Percentiles rank a stretch among this genome's conserved stretches.
Conservation (phyloP, 2,113 vertebrate genomes). For the Felis catus region F.catus_Fca126_mat1.0 CM031420.1:126425501-126426000, state of each 20-base stretch:
- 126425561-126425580: not conserved
- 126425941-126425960: conserved; percentile 38
- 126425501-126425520: not conserved
- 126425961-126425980: not conserved
- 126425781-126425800: not conserved
- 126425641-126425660: not conserved
- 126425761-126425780: not conserved
- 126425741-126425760: not conserved
- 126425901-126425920: not conserved
- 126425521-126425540: not conserved
- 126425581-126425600: not conserved
- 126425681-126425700: not conserved
- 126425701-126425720: not conserved
- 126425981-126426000: not conserved
- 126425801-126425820: conserved; percentile 40
- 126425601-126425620: conserved; percentile 6
- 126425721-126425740: conserved; percentile 23
- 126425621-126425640: not conserved
- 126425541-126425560: not conserved
- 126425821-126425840: not conserved
- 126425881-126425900: conserved; percentile 5
- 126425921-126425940: not conserved
- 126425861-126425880: not conserved
- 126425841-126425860: not conserved
- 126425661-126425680: not conserved